Evolutionary conservation across 1,140 invertebrate genomes (phyloP), one percentile per base, ranked within the genome.

Genomic region (Cephus cinctus): DNA sequence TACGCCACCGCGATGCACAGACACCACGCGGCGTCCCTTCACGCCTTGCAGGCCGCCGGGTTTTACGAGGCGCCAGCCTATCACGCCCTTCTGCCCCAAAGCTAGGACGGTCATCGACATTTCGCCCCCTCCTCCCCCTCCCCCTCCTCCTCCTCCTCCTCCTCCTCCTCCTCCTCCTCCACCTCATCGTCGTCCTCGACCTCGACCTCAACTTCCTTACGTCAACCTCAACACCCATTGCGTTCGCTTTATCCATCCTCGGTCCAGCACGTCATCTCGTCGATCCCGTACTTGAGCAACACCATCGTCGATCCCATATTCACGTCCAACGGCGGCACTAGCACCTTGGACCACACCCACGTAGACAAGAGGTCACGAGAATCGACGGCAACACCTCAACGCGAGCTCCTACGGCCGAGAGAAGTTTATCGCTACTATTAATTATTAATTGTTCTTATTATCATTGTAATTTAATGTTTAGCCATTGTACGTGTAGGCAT

Each of bases 31-130:
- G 62, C 56, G 14, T 68, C 65, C 31, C 30, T 68, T 18, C 61
- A 65, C 41, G 63, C 65, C 20, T 46, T 68, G 4, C 62, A 66
- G 41, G 47, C 64, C 15, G 62, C 64, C 8, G 61, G 60, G 32
- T 69, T 71, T 50, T 71, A 69, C 48, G 69, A 71, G 43, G 65
- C 67, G 38, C 67, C 69, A 16, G 60, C 65, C 39, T 71, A 71
- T 47, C 63, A 69, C 12, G 69, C 69, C 15, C 59, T 71, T 20
- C 43, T 71, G 44, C 69, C 69, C 22, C 67, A 69, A 50, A 71
- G 69, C 56, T 71, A 69, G 54, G 55, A 50, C 35, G 32, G 18
- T 14, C 35, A 18, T 38, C 18, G 4, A 35, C 4, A 38, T 15
- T 16, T 30, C 46, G 38, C 43, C 19, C 15, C 11, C 22, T 21